Conservation (phyloP, 2,888 invertebrate genomes). For the Glaucopsyche alexis region DNA sequence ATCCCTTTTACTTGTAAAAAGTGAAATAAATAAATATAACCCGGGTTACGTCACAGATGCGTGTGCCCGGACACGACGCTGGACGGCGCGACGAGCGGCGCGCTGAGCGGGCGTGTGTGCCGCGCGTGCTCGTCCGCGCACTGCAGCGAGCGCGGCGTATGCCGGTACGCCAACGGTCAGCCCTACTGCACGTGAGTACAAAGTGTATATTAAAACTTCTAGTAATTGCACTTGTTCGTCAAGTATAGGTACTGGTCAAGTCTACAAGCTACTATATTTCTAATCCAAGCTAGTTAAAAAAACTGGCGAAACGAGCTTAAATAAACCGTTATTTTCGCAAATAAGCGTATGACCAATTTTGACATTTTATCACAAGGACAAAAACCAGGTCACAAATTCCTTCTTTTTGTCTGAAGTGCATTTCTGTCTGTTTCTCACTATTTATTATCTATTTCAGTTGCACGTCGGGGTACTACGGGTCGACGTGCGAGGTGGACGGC, state of each 20-base stretch:
- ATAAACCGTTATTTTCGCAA: too few species aligned
- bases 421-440: not conserved
- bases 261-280: too few species aligned
- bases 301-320: too few species aligned
- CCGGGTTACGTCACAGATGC: conserved; percentile 47
- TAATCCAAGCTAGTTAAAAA: too few species aligned
- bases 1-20: not conserved
- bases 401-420: too few species aligned
- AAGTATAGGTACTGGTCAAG: too few species aligned
- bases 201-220: not conserved
- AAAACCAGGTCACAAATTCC: too few species aligned
- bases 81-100: conserved; percentile 86
- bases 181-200: conserved; percentile 86
- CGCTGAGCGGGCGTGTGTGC: conserved; percentile 86
- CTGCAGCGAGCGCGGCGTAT: conserved; percentile 92
- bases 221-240: not conserved
- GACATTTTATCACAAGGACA: too few species aligned
- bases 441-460: conserved; percentile 77
- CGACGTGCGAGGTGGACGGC: conserved; percentile 93
- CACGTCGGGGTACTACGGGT: conserved; percentile 92
- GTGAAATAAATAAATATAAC: not conserved
- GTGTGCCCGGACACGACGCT: conserved; percentile 86
- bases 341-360: too few species aligned
- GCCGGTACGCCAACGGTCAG: conserved; percentile 86
- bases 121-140: conserved; percentile 87